phyloP scores from a whole-genome alignment of 2,113 vertebrate species.

The Menura novaehollandiae region DNA sequence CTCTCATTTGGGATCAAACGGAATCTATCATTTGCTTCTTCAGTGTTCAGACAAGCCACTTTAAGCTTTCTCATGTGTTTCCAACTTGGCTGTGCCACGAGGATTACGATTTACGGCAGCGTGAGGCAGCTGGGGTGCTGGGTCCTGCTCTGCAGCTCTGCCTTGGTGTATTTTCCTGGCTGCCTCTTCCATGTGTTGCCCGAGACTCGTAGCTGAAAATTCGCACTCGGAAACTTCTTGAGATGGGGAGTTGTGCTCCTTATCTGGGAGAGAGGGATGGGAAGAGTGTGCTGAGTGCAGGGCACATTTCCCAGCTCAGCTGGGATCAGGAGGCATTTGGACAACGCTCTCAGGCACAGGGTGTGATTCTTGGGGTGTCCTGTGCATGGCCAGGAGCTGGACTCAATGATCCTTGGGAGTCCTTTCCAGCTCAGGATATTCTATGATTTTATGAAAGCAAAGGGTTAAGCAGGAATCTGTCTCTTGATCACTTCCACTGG shows the following conservation, averaged over 20 bases:
- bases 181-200: not conserved
- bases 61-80: not conserved
- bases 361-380: not conserved
- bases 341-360: not conserved
- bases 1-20: fast-evolving
- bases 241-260: not conserved
- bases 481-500: not conserved
- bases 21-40: not conserved
- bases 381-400: not conserved
- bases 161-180: fast-evolving
- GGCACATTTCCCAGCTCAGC: not conserved
- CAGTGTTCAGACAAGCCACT: not conserved
- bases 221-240: not conserved
- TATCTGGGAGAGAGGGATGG: not conserved
- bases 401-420: not conserved
- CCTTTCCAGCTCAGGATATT: not conserved
- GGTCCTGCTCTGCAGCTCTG: fast-evolving
- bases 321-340: not conserved
- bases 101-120: fast-evolving
- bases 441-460: not conserved
- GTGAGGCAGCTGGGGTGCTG: not conserved
- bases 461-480: not conserved
- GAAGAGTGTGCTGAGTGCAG: not conserved
- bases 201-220: not conserved
- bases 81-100: not conserved